Conservation (phyloP, 2,797 vertebrate genomes). For the Alexandromys oeconomus region DNA sequence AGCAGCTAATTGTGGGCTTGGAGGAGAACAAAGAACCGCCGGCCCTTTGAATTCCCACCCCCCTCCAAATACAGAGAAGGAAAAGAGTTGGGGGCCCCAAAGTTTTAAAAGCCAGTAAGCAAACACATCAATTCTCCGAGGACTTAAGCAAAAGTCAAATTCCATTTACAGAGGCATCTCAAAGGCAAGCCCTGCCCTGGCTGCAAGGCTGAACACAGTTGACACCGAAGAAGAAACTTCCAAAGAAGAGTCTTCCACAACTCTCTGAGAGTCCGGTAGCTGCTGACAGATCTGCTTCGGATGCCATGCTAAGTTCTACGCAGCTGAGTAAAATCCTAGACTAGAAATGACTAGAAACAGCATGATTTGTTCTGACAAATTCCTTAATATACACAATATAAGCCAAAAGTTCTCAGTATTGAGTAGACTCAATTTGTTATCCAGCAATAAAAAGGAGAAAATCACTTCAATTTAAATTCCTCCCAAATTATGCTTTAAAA, state of each 20-base stretch:
- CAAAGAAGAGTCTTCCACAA: not conserved
- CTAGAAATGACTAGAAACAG: not conserved
- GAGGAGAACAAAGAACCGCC: constrained; percentile 83
- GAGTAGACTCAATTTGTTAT: not conserved
- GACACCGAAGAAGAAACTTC: not conserved
- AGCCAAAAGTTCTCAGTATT: not conserved
- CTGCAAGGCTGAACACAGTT: not conserved
- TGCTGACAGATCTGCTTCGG: not conserved
- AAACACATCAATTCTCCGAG: constrained; percentile 57
- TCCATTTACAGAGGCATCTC: constrained; percentile 52
- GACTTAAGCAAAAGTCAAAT: constrained; percentile 67
- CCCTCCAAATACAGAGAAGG: constrained; percentile 42
- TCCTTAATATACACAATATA: not conserved
- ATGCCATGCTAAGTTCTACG: not conserved
- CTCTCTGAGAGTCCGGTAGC: not conserved
- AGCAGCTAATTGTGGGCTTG: constrained; percentile 69
- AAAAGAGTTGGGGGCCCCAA: constrained; percentile 50
- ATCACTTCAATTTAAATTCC: not conserved
- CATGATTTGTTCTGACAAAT: not conserved
- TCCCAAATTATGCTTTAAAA: constrained; percentile 38
- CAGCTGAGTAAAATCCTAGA: not conserved
- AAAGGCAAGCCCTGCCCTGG: constrained; percentile 20
- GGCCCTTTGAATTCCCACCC: constrained; percentile 59
- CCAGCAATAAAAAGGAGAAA: constrained; percentile 10
- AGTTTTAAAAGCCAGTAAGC: constrained; percentile 68